A percentile compares a stretch with the other conserved stretches of the same genome.
phyloP scores from a whole-genome alignment of 92 coral and sea anemone species.

The Virgularia gustaviana region DNA sequence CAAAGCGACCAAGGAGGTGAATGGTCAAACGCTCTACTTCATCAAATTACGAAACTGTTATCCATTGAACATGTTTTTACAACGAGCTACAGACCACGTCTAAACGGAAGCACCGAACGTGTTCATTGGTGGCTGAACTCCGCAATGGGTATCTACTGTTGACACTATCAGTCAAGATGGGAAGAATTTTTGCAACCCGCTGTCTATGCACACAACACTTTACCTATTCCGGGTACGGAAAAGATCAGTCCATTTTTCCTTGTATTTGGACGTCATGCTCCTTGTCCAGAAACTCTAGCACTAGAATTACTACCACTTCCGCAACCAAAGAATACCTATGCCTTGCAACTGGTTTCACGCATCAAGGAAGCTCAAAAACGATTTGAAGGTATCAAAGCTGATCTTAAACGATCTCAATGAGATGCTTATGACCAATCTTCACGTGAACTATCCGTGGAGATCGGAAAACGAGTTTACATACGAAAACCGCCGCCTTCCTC shows the following conservation, averaged over 20 bases:
- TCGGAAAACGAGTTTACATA: constrained; percentile 44
- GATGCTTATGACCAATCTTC: constrained; percentile 42
- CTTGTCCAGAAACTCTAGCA: constrained; percentile 37
- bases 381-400: constrained; percentile 50
- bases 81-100: constrained; percentile 46
- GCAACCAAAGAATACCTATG: constrained; percentile 17
- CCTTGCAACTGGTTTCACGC: constrained; percentile 27
- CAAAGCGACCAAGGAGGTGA: constrained; percentile 58
- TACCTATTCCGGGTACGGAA: constrained; percentile 51
- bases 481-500: constrained; percentile 40
- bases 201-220: constrained; percentile 35
- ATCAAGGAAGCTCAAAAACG: constrained; percentile 53
- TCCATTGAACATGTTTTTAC: constrained; percentile 54
- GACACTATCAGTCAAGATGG: constrained; percentile 47
- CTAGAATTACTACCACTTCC: constrained; percentile 24
- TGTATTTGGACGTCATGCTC: constrained; percentile 49
- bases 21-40: constrained; percentile 54
- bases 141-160: constrained; percentile 52
- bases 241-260: constrained; percentile 40
- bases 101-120: constrained; percentile 52
- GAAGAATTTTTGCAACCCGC: constrained; percentile 60
- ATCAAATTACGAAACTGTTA: constrained; percentile 34
- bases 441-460: constrained; percentile 27
- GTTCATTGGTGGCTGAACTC: constrained; percentile 57
- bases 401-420: constrained; percentile 35